Evolutionary conservation across 2,888 invertebrate genomes (phyloP).

Genomic region (Tortricodes alternella): DNA sequence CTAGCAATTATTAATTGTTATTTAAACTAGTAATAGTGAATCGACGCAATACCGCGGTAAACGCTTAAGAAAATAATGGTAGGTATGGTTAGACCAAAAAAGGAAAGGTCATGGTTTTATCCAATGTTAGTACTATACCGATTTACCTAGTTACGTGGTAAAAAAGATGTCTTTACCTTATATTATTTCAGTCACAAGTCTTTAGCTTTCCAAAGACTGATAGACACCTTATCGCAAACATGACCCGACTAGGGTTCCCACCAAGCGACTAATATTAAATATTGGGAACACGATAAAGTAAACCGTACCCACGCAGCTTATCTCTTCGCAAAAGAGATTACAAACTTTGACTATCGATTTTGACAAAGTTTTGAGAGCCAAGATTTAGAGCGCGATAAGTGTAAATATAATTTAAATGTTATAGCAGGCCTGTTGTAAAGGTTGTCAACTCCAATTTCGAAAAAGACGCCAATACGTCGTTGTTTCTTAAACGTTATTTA

Average conservation of each 20-base stretch:
- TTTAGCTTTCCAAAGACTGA: background rate
- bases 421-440: conserved; percentile 1
- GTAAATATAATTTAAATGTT: conserved; percentile 41
- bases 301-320: conserved; percentile 55
- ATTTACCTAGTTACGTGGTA: too few species aligned
- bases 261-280: conserved; percentile 49
- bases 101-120: background rate
- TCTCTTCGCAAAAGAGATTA: conserved; percentile 58
- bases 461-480: background rate
- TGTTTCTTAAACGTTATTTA: conserved; percentile 15
- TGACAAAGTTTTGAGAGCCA: conserved; percentile 52
- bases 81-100: conserved; percentile 11
- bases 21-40: conserved; percentile 64
- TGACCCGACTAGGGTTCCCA: conserved; percentile 38
- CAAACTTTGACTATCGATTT: conserved; percentile 58
- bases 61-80: conserved; percentile 16
- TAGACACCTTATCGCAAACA: conserved; percentile 34
- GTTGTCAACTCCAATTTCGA: background rate
- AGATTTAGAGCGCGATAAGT: conserved; percentile 49
- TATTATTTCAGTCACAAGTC: background rate
- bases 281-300: conserved; percentile 52
- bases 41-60: conserved; percentile 24
- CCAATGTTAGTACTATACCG: background rate
- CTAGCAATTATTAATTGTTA: conserved; percentile 80
- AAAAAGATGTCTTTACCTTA: too few species aligned